Percentiles rank a stretch among this genome's conserved stretches.
These are phyloP conservation scores for Schlechtendalia chinensis DNA, from an alignment of 1,140 invertebrate genomes.

Conservation along the genomic window DNA sequence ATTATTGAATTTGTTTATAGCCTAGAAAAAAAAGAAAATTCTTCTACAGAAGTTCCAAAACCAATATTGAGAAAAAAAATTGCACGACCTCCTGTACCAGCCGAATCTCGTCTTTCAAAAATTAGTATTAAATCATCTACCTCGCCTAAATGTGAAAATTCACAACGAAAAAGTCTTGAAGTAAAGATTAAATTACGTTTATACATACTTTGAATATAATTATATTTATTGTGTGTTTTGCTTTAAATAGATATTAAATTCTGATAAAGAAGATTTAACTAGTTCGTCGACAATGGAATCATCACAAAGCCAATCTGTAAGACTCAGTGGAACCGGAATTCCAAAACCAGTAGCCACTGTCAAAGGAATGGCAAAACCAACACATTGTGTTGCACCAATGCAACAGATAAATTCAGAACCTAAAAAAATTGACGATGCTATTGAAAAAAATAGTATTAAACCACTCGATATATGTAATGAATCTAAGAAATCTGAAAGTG, in stretches of 20 bases:
- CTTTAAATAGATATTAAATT: conserved; percentile 30
- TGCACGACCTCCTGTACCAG: conserved; percentile 25
- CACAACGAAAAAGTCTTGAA: conserved; percentile 40
- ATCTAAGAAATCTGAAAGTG: conserved; percentile 25
- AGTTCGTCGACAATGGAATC: conserved; percentile 31
- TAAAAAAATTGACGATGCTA: conserved; percentile 20
- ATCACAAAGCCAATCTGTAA: conserved; percentile 41
- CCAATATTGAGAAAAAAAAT: conserved; percentile 41
- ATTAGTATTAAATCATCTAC: conserved; percentile 38
- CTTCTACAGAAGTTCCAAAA: conserved; percentile 18
- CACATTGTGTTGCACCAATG: conserved; percentile 54
- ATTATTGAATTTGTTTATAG: neutral
- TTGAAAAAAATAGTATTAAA: conserved; percentile 32
- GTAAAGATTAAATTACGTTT: neutral
- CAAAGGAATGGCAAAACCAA: conserved; percentile 76
- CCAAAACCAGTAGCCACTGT: conserved; percentile 87
- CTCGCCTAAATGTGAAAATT: conserved; percentile 36
- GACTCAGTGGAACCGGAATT: conserved; percentile 66
- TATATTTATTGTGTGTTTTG: neutral
- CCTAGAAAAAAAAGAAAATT: conserved; percentile 36
- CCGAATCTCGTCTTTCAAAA: conserved; percentile 37
- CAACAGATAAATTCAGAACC: conserved; percentile 50
- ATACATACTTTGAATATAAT: no score
- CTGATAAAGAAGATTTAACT: conserved; percentile 38
- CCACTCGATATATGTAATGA: neutral